Conservation (phyloP, 2,113 vertebrate genomes). For the Grammomys dolichurus region DNA sequence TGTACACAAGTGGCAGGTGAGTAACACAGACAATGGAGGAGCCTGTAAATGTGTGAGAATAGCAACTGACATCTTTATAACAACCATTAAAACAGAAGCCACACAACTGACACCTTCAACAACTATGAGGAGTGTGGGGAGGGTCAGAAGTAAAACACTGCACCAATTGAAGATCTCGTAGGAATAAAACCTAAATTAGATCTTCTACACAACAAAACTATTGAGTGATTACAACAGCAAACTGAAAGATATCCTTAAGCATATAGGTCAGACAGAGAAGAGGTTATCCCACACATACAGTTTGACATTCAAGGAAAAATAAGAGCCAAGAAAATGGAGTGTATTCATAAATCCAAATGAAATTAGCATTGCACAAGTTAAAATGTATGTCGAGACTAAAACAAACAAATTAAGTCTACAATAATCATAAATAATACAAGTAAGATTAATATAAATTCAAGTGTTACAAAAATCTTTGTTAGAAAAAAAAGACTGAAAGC, state of each 20-base stretch:
- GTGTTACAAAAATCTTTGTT: not conserved
- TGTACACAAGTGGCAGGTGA: not conserved
- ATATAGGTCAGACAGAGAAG: not conserved
- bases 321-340: not conserved
- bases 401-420: not conserved
- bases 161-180: not conserved
- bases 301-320: not conserved
- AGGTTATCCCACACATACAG: not conserved
- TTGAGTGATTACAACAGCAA: not conserved
- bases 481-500: not conserved
- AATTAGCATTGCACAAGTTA: not conserved
- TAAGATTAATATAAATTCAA: not conserved
- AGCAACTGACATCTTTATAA: not conserved
- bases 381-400: not conserved
- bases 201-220: not conserved
- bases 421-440: not conserved
- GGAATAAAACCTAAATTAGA: not conserved
- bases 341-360: not conserved
- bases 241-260: not conserved
- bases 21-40: not conserved
- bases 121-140: not conserved
- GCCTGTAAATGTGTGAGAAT: not conserved
- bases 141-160: not conserved
- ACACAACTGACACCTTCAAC: not conserved
- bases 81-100: not conserved